Evolutionary conservation across 2,113 vertebrate species (phyloP), one percentile per base, ranked within the genome.

Genomic region (Cromileptes altivelis): DNA sequence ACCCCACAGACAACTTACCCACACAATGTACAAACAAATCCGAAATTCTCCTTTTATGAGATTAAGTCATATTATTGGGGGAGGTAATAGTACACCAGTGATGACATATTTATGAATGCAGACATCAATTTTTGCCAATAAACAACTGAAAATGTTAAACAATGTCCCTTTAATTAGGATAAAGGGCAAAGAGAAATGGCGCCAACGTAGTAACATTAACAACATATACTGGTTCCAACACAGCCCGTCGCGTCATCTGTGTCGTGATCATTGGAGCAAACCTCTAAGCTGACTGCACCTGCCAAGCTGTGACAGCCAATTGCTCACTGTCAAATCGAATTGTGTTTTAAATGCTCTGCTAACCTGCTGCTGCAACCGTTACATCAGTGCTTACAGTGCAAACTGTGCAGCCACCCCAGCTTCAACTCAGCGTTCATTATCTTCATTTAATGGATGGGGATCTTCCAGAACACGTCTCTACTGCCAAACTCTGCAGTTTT

Each of bases 281-380:
- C 13, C 58, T 80, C 67, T 57, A 56, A 17, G 63, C 40, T 67
- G 70, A 75, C 58, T 56, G 67, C 58, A 77, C 62, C 76, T 84
- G 81, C 64, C 75, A 76, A 8, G 33, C 12, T 14, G 53, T 25
- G 71, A 65, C 75, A 79, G 62, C 30, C 65, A 17, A 67, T 70
- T 55, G 56, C 73, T 85, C 72, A 70, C n/a, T 80, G 80, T 85
- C 71, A 69, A 58, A 70, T 70, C 70, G 55, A 7, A 69, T 33
- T 50, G 50, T 62, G 56, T 58, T 80, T 74, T 74, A 75, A 63
- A 82, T 49, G 50, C 67, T 69, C 68, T 27, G 73, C 56, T 52
- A 42, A 81, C 58, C 47, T 62, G 19, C 71, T 58, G 47, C 82
- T 63, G 81, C 71, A 72, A 73, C 70, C 52, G 53, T 70, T 78